phyloP scores from a whole-genome alignment of 2,113 vertebrate species.

The Vimba vimba region DNA sequence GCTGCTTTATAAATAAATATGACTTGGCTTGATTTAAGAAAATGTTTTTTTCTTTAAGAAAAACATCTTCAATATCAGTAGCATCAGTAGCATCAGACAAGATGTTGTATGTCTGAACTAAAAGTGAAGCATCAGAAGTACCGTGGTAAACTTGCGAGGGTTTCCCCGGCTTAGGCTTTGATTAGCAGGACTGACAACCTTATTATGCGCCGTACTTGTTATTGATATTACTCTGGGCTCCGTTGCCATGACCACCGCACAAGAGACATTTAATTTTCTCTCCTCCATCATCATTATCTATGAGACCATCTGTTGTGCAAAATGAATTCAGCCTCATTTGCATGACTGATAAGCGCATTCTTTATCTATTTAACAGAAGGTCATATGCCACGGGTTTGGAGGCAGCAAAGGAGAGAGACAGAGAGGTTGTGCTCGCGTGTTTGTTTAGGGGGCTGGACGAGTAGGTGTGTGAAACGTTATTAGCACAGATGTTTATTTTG shows the following conservation, averaged over 20 bases:
- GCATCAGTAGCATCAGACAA: not conserved
- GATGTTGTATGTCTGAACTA: not conserved
- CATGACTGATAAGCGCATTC: conserved; percentile 99
- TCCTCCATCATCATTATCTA: conserved; percentile 99
- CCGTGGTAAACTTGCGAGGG: conserved; percentile 69
- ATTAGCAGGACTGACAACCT: conserved; percentile 99
- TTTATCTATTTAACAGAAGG: conserved; percentile 99
- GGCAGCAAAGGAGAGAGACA: conserved; percentile 77
- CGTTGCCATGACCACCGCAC: conserved; percentile 99
- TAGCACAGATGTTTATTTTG: conserved; percentile 72
- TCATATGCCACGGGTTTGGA: conserved; percentile 99
- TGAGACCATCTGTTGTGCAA: conserved; percentile 99
- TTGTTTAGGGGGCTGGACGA: conserved; percentile 59
- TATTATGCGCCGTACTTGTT: conserved; percentile 99
- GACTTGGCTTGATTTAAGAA: too few species aligned
- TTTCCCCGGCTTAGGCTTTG: conserved; percentile 84
- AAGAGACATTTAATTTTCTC: conserved; percentile 99
- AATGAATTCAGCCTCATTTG: conserved; percentile 99
- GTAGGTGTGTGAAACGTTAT: conserved; percentile 64
- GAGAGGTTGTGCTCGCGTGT: conserved; percentile 73
- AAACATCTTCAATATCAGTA: too few species aligned
- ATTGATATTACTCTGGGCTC: conserved; percentile 99
- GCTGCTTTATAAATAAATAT: too few species aligned
- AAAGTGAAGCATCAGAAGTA: not conserved
- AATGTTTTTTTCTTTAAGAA: too few species aligned